Conservation (phyloP, 2,888 invertebrate species). For the Dione juno region DNA sequence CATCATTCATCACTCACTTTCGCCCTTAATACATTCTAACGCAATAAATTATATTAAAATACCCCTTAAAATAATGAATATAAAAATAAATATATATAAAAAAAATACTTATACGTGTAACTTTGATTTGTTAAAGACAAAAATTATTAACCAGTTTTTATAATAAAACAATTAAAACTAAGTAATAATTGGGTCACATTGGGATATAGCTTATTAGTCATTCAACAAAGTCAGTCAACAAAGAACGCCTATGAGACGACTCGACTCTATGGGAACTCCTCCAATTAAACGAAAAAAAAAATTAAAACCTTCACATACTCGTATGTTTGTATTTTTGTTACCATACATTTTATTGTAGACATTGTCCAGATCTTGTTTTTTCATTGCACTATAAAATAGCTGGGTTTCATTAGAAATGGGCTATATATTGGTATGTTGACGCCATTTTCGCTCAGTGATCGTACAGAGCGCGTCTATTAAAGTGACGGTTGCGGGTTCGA, state of each 20-base stretch:
- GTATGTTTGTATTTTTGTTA: background rate
- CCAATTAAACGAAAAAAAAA: background rate
- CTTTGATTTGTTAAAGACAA: no score
- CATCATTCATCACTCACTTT: no score
- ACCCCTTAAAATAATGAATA: no score
- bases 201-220: background rate
- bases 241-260: background rate
- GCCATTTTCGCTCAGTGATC: background rate
- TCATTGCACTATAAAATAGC: constrained; percentile 6
- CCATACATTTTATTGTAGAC: constrained; percentile 24
- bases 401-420: constrained; percentile 4
- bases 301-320: background rate
- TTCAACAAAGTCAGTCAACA: background rate
- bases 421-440: background rate
- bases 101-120: no score
- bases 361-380: constrained; percentile 23
- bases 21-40: no score
- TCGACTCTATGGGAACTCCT: constrained; percentile 3
- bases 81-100: no score
- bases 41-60: no score
- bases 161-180: no score
- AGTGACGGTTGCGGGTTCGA: background rate
- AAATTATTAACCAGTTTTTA: no score
- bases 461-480: background rate
- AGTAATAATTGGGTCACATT: background rate